These are phyloP conservation scores for Castor canadensis DNA, from an alignment of 2,113 vertebrate genomes.

Conservation along the genomic window DNA sequence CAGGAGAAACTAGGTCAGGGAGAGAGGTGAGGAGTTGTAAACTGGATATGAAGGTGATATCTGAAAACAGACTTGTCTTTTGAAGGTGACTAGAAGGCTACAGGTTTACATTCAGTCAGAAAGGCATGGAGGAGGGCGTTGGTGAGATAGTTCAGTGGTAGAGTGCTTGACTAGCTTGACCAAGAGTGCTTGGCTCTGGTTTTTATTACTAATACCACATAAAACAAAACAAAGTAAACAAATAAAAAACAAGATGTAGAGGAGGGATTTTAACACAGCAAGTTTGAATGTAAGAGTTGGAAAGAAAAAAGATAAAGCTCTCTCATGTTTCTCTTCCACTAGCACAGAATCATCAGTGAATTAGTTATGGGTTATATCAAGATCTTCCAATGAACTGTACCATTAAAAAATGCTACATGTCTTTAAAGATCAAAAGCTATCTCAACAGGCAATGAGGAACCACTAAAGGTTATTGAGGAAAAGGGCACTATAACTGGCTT, in stretches of 20 bases:
- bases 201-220: not conserved
- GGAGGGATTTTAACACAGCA: not conserved
- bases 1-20: not conserved
- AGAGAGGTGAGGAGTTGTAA: too few species aligned
- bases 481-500: not conserved
- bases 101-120: not conserved
- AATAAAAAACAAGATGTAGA: not conserved
- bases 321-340: not conserved
- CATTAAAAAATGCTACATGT: not conserved
- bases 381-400: not conserved
- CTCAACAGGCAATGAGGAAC: not conserved
- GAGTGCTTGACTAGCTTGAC: too few species aligned
- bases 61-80: not conserved
- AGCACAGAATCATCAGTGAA: not conserved
- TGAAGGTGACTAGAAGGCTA: not conserved
- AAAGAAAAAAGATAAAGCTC: not conserved
- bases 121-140: too few species aligned
- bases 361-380: not conserved
- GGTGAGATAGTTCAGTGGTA: accelerated
- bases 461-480: not conserved
- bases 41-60: not conserved
- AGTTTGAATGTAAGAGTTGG: not conserved
- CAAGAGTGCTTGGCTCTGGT: not conserved
- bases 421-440: not conserved
- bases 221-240: not conserved